Evolutionary conservation across 37 sponge, comb jelly and placozoan genomes (phyloP), one percentile per base, ranked within the genome.

Genomic region (Geodia barretti): DNA sequence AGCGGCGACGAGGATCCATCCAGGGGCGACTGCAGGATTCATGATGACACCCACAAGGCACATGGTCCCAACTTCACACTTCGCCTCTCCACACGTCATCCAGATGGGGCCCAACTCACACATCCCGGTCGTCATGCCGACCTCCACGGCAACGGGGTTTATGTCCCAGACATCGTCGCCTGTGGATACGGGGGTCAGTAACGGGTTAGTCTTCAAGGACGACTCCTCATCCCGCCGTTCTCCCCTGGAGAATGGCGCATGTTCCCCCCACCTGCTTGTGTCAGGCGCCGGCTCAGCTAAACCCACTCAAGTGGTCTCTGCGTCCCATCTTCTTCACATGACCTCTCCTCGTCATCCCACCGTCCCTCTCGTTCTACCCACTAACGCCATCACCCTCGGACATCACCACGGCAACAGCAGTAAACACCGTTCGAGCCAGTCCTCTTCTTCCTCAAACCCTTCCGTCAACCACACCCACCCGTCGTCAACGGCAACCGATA

Each of bases 41-140:
- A 40, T 74, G 19, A 65, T 83, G 54, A 41, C 86, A 7, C 74
- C 78, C 47, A 71, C 54, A 14, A 47, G 54, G 14, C 54, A 47
- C 54, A 32, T 62, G 24, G 39, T 62, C 3, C 72, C 29, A 4
- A 23, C 79, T 3, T 41, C 67, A 3, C 68, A 62, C 25, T 34
- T 39, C 34, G 31, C 60, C 28, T 23, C 76, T 24, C 72, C 70
- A 0, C 79, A 78, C 21, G 63, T 85, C 54, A 62, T 85, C 0
- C 86, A 85, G 30, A 78, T 85, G 78, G 72, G 39, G 2, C 54
- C 73, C 36, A 63, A 74, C 26, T 26, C 37, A 9, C 81, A 80
- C 59, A 80, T 80, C 37, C 83, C 83, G 23, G 40, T 74, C 1
- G 75, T 83, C 1, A n/a, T 74, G 26, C 75, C 75, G 30, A 41